These are phyloP conservation scores for Pocillopora meandrina DNA, from an alignment of 92 coral and sea anemone genomes.

Conservation along the genomic window DNA sequence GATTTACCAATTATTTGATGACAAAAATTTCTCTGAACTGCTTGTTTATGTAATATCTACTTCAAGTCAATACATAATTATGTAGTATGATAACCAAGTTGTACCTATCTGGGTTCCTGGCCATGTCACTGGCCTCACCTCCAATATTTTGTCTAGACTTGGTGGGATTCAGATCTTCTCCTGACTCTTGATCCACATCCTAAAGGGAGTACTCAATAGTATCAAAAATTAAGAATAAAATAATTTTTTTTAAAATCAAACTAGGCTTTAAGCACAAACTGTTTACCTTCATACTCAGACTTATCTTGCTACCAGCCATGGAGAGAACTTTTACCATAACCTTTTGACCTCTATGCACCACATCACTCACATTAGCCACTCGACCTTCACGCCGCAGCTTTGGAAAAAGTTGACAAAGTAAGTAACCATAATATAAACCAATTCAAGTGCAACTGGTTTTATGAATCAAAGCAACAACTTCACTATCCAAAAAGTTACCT, in stretches of 20 bases:
- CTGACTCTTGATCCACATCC: slow-evolving; percentile 98
- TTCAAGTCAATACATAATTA: no score
- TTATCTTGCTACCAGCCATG: slow-evolving; percentile 93
- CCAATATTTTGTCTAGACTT: slow-evolving; percentile 73
- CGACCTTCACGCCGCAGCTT: slow-evolving; percentile 99
- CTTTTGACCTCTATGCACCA: slow-evolving; percentile 90
- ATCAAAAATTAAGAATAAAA: no score
- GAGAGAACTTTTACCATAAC: slow-evolving; percentile 93
- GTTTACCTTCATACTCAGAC: slow-evolving; percentile 92
- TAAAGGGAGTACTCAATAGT: slow-evolving; percentile 17
- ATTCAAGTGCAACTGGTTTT: not conserved
- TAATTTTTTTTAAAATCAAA: not conserved
- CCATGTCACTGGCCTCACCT: slow-evolving; percentile 83
- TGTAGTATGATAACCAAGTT: no score
- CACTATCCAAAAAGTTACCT: slow-evolving; percentile 53
- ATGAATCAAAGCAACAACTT: no score
- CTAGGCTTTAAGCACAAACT: not conserved
- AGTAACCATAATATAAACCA: no score
- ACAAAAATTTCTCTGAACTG: not conserved
- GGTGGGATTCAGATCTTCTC: slow-evolving; percentile 97
- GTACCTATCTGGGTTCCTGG: slow-evolving; percentile 95
- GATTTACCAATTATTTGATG: not conserved
- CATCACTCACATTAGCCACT: slow-evolving; percentile 96
- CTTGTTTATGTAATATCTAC: no score
- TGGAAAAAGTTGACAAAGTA: not conserved